phyloP scores from a whole-genome alignment of 2,888 invertebrate genomes.

The Hoplodrina blanda region DNA sequence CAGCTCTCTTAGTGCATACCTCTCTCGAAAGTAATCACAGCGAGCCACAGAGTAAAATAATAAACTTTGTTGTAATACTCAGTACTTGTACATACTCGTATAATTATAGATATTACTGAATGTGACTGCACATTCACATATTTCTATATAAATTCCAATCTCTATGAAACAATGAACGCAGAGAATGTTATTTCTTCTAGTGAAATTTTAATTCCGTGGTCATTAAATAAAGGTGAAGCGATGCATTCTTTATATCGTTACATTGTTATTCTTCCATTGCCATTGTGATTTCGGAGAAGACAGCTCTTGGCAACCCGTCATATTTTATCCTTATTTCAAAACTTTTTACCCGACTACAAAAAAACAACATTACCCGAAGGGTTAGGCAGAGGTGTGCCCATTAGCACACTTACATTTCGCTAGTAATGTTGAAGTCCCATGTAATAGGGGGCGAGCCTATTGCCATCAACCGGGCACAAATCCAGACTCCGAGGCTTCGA shows the following conservation, averaged over 20 bases:
- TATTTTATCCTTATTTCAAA: background rate
- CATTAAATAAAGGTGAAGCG: constrained; percentile 5
- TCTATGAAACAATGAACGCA: constrained; percentile 15
- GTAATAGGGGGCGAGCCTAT: too few relatives aligned
- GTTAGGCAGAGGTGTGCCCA: background rate
- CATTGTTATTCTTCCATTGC: background rate
- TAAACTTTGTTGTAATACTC: constrained; percentile 50
- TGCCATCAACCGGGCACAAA: too few relatives aligned
- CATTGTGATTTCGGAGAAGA: background rate
- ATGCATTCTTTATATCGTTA: background rate
- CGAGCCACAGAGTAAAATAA: constrained; percentile 58
- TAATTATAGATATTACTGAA: constrained; percentile 51
- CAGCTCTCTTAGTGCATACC: constrained; percentile 72
- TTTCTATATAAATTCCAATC: constrained; percentile 41
- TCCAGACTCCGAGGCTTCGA: too few relatives aligned
- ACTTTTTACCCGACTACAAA: background rate
- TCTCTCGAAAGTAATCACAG: constrained; percentile 79
- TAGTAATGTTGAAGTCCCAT: too few relatives aligned
- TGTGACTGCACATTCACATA: constrained; percentile 37
- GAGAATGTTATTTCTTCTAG: constrained; percentile 24
- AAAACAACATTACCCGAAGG: too few relatives aligned
- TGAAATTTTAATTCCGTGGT: constrained; percentile 25
- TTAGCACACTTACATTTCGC: too few relatives aligned
- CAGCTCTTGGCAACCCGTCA: background rate
- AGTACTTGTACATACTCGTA: constrained; percentile 30